These are phyloP conservation scores for Pachymerium ferrugineum DNA, from an alignment of 2,888 invertebrate genomes.

Conservation along the genomic window DNA sequence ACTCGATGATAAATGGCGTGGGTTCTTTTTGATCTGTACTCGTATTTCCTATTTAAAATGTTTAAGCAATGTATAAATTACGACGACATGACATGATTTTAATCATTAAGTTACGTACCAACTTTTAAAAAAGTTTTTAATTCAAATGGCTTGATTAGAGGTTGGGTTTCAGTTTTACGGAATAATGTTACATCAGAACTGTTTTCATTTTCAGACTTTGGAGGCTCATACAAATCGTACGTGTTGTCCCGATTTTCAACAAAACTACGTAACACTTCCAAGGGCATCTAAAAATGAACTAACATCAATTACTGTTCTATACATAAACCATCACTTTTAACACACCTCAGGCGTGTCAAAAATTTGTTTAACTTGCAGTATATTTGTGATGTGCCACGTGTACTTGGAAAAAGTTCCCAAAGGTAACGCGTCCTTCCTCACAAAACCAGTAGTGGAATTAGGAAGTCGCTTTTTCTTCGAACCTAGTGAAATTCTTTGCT, in stretches of 20 bases:
- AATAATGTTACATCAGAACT: conserved; percentile 40
- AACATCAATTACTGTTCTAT: background rate
- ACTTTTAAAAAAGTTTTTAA: conserved; percentile 61
- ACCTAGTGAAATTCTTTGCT: conserved; percentile 61
- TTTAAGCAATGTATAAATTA: conserved; percentile 26
- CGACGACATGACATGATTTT: no score
- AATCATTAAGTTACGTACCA: conserved; percentile 49
- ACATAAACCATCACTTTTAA: conserved; percentile 36
- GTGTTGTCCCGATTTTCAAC: conserved; percentile 59
- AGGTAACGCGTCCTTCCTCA: conserved; percentile 57
- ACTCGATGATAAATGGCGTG: conserved; percentile 65
- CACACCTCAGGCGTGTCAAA: conserved; percentile 61
- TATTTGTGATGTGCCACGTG: conserved; percentile 66
- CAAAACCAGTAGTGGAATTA: conserved; percentile 58
- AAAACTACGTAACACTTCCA: conserved; percentile 61
- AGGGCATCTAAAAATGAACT: conserved; percentile 52
- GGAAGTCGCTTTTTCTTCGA: conserved; percentile 60
- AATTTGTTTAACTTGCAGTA: conserved; percentile 65
- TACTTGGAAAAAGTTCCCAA: conserved; percentile 63
- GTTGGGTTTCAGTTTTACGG: conserved; percentile 41
- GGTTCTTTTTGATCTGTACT: conserved; percentile 56
- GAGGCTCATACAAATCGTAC: conserved; percentile 49
- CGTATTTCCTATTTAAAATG: conserved; percentile 49
- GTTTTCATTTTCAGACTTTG: conserved; percentile 43
- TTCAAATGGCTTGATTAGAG: conserved; percentile 56